Conservation (phyloP, 2,888 invertebrate species). For the Metellina segmentata region DNA sequence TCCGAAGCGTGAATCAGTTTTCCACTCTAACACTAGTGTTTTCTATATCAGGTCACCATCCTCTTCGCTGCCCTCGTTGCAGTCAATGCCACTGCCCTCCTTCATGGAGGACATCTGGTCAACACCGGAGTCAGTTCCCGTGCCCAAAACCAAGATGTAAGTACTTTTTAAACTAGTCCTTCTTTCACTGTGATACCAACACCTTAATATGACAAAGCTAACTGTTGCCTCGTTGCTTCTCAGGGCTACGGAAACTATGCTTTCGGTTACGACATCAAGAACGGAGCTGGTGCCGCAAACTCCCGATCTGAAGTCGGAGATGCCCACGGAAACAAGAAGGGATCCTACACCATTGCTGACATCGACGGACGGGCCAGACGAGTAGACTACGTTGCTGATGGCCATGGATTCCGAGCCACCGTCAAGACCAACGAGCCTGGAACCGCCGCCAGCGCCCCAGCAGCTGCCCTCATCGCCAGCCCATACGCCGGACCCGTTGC, state of each 20-base stretch:
- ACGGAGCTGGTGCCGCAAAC: conserved; percentile 67
- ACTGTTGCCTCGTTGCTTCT: neutral
- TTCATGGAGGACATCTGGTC: neutral
- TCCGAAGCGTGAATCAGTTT: too few relatives aligned
- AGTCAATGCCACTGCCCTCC: neutral
- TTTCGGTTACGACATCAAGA: conserved; percentile 69
- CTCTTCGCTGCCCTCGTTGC: conserved; percentile 35
- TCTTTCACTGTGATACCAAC: neutral
- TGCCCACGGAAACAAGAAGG: conserved; percentile 66
- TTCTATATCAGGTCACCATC: conserved; percentile 28
- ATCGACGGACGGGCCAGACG: conserved; percentile 12
- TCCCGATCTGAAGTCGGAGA: conserved; percentile 71
- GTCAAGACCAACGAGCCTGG: conserved; percentile 51
- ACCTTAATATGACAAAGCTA: neutral
- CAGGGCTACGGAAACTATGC: conserved; percentile 17
- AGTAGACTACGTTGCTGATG: conserved; percentile 68
- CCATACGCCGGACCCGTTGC: conserved; percentile 47
- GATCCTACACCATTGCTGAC: conserved; percentile 51
- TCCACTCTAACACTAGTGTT: too few relatives aligned
- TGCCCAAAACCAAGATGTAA: conserved; percentile 32
- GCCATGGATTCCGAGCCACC: conserved; percentile 25
- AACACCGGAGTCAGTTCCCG: conserved; percentile 13
- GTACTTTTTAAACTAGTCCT: neutral
- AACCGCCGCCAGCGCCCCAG: conserved; percentile 25
- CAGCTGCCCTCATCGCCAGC: conserved; percentile 3